Evolutionary conservation across 2,113 vertebrate species (phyloP), one percentile per base, ranked within the genome.

Genomic region (Helogale parvula): DNA sequence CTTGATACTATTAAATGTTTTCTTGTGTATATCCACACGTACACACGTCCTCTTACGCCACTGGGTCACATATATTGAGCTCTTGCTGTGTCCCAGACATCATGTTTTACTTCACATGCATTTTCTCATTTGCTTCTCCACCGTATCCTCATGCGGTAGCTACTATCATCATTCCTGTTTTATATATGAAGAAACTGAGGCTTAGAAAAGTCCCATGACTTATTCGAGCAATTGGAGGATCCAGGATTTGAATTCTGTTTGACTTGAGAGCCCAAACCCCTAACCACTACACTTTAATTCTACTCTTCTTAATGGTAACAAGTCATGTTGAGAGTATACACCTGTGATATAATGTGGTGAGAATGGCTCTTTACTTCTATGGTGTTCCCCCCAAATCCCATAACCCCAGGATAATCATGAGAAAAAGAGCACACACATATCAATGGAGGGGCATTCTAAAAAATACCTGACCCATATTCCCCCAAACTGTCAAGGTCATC

Each of bases 121-220:
- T 87, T 85, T 94, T 96, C 41, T 83, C 82, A 93, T 77, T 94
- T 77, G 65, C 60, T 66, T 97, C 38, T 81, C 74, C 74, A 54
- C 17, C 96, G 33, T 80, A 84, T 84, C 25, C 33, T 71, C 86
- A 83, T 41, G 16, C 79, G 14, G 84, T 77, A 90, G 25, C 47
- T 92, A 82, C 19, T 85, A 50, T 83, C 76, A 86, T 93, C 80
- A 82, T 29, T 94, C 31, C 13, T 86, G 16, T 54, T 96, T 96
- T 82, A 81, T 68, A 77, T 54, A 90, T 82, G 14, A 90, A 27
- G 88, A 96, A 86, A 86, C 33, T 66, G 63, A 96, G 38, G 31
- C 57, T 87, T 72, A 68, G 35, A 80, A 93, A 92, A 72, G 15
- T 87, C 84, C 35, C 38, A n/a, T 31, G 38, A 93, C 13, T 86